Percentiles rank a stretch among this genome's conserved stretches.
Conservation (phyloP, 2,113 vertebrate species). For the Orycteropus afer region DNA sequence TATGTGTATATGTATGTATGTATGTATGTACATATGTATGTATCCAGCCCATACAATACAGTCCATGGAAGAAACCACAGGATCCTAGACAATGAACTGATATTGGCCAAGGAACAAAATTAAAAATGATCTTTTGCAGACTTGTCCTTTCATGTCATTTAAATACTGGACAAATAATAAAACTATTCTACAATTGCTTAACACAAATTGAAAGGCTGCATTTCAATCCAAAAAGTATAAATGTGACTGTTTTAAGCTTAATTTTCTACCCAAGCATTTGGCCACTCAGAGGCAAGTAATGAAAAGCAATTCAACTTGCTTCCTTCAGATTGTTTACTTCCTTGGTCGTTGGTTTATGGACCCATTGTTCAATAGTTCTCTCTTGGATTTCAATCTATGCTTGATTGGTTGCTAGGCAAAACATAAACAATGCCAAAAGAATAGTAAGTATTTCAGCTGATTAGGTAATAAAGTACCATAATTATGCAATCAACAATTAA, state of each 20-base stretch:
- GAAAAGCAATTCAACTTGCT: conserved; percentile 47
- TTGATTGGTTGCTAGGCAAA: conserved; percentile 66
- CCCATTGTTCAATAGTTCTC: conserved; percentile 46
- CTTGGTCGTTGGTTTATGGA: conserved; percentile 10
- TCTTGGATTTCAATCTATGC: conserved; percentile 61
- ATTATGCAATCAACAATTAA: conserved; percentile 71
- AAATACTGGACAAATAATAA: conserved; percentile 48
- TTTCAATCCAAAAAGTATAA: not conserved
- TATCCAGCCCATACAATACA: not conserved
- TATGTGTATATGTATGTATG: not conserved
- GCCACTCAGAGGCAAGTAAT: conserved; percentile 13
- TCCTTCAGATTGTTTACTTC: not conserved
- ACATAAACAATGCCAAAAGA: conserved; percentile 56
- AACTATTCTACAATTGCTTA: conserved; percentile 46
- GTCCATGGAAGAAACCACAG: not conserved
- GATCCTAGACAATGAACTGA: not conserved
- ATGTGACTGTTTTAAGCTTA: conserved; percentile 1
- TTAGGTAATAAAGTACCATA: conserved; percentile 61
- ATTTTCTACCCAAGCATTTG: conserved; percentile 57
- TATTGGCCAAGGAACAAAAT: not conserved
- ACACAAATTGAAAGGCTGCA: conserved; percentile 15
- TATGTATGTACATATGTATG: not conserved
- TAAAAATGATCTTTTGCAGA: not conserved
- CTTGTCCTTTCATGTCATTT: conserved; percentile 3
- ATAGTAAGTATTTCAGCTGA: conserved; percentile 60